Percentiles rank a stretch among this genome's conserved stretches.
Evolutionary conservation across 2,113 vertebrate species (phyloP).

Genomic region (Scomber japonicus): DNA sequence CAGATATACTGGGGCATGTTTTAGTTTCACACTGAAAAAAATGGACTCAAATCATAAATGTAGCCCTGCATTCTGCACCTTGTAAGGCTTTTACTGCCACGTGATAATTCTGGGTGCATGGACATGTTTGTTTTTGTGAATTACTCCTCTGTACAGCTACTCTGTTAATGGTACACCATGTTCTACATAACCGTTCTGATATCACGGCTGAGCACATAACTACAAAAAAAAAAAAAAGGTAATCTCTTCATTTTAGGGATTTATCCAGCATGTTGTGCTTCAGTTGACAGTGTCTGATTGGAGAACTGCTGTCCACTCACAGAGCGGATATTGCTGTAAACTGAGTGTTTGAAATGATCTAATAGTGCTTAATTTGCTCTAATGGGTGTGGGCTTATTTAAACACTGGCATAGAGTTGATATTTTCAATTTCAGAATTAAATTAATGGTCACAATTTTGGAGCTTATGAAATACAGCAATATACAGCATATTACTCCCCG

Average conservation of each 20-base stretch:
- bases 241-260: background rate
- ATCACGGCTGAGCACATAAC: background rate
- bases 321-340: constrained; percentile 17
- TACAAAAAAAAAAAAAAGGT: too few species aligned
- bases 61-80: background rate
- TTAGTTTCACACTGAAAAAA: constrained; percentile 8
- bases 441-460: constrained; percentile 28
- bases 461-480: constrained; percentile 33
- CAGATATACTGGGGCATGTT: background rate
- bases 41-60: background rate
- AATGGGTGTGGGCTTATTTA: constrained; percentile 14
- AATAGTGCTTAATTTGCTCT: constrained; percentile 51
- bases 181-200: background rate
- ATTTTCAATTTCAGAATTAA: constrained; percentile 34
- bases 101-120: constrained; percentile 11
- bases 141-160: constrained; percentile 2
- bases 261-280: background rate
- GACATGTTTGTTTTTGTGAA: constrained; percentile 21
- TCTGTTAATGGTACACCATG: constrained; percentile 14
- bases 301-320: background rate
- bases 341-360: constrained; percentile 20
- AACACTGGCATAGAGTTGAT: constrained; percentile 10
- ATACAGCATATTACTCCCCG: constrained; percentile 9
- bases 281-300: background rate
- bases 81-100: constrained; percentile 22